Conservation (phyloP, 2,113 vertebrate species). For the Tachycineta bicolor region DNA sequence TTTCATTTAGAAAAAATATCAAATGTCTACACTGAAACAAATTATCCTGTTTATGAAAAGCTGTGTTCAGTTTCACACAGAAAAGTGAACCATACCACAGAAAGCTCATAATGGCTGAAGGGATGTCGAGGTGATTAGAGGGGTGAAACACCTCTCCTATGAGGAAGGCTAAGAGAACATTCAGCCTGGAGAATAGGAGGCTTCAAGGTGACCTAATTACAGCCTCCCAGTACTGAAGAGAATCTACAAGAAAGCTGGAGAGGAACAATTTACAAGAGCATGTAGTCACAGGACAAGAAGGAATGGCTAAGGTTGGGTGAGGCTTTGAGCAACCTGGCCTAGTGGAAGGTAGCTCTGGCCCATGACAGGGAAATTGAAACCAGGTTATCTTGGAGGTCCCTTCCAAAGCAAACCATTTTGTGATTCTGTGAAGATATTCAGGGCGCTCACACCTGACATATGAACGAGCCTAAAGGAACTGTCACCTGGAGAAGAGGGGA, state of each 20-base stretch:
- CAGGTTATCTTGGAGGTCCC: neutral
- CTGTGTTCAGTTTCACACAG: too few species aligned
- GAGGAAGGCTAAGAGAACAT: neutral
- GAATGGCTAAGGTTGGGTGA: too few species aligned
- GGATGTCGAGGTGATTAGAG: accelerated
- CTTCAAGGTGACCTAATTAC: neutral
- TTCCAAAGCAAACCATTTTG: neutral
- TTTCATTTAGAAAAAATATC: neutral
- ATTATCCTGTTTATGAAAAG: neutral
- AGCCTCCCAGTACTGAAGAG: neutral
- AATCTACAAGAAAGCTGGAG: neutral
- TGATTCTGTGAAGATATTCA: neutral
- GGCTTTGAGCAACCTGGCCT: neutral
- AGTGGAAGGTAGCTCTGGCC: neutral
- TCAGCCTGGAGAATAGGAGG: neutral
- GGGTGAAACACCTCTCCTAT: neutral
- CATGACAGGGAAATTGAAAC: neutral
- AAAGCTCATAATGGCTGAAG: neutral
- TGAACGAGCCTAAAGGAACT: neutral
- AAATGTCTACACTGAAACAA: neutral
- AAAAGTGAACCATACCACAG: neutral
- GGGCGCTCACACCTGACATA: neutral
- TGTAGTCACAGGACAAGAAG: neutral
- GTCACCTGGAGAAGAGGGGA: neutral
- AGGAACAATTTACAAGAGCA: neutral